Base-by-base conservation (phyloP, 1,140 invertebrate genomes). In the Drosophila malerkotliana region DNA sequence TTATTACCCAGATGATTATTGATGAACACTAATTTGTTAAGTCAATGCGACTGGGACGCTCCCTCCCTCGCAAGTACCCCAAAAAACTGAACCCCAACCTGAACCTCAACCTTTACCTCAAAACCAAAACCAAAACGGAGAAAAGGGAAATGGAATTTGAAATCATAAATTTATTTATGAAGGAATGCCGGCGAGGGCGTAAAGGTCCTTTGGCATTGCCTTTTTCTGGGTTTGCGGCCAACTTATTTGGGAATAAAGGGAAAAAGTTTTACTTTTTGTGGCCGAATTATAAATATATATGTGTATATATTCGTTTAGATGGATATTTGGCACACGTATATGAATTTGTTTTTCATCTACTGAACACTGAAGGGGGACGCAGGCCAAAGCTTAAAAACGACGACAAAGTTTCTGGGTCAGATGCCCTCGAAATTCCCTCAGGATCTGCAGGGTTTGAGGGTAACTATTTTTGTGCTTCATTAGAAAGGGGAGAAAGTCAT, bases 391-490 rank as follows among this genome's bases (percentile, higher is more conserved):
- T 69, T 68, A 58, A 64, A 74, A 73, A 41, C 41, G 49, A 28
- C 41, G 49, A 28, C 41, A 32, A 74, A 73, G 39, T 73, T 72
- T 72, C 32, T 32, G 45, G 45, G 26, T 41, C 51, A n/a, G 26
- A 9, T 14, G 49, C 41, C 48, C 34, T 49, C 12, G 44, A n/a
- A n/a, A 51, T 14, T 39, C 60, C 34, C 63, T n/a, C 47, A 41
- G 59, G 63, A 64, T 32, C 63, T 28, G 21, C 34, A 15, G 26
- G 1, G 15, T 21, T 21, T n/a, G 26, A 5, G 34, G 14, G 37
- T 54, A 75, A 85, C 81, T 74, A 81, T 81, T 85, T 81, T 73
- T 74, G 68, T 77, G 77, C 81, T 80, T 73, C 72, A 84, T 85
- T 83, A 76, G 66, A 60, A 28, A 49, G 52, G 51, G 54, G 26